These are phyloP conservation scores for Oreochromis mossambicus DNA, from an alignment of 2,797 vertebrate species.

Conservation along the genomic window DNA sequence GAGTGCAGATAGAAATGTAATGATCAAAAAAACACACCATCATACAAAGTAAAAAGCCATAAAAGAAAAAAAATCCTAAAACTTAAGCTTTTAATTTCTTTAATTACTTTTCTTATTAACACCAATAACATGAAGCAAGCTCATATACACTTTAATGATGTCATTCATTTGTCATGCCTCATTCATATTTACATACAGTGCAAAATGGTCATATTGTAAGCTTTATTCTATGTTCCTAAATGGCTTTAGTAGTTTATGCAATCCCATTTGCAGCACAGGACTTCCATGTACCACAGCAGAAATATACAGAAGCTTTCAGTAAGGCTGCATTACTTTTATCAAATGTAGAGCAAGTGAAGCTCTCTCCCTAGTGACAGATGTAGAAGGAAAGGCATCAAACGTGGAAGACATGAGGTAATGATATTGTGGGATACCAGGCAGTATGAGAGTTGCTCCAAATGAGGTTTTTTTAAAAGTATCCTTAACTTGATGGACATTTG, in stretches of 20 bases:
- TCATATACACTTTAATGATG: neutral
- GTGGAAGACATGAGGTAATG: neutral
- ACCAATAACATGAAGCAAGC: neutral
- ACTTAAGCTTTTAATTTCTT: neutral
- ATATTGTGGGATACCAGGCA: neutral
- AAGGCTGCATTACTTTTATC: neutral
- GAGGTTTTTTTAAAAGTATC: neutral
- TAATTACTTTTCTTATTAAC: neutral
- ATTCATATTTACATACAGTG: neutral
- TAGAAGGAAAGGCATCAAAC: neutral
- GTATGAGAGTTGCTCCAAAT: neutral
- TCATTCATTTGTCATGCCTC: neutral
- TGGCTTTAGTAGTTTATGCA: neutral
- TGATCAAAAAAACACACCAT: neutral
- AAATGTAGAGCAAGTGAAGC: neutral
- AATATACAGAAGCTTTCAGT: neutral
- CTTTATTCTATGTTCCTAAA: neutral
- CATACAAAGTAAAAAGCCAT: neutral
- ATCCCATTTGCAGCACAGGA: neutral
- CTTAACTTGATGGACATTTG: neutral
- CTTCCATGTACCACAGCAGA: neutral
- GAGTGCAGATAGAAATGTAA: neutral
- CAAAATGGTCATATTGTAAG: no score
- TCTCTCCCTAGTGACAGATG: neutral
- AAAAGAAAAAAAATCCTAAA: neutral